Percentiles rank a stretch among this genome's conserved stretches.
Conservation (phyloP, 2,888 invertebrate genomes). For the Oxystoma pomonae region DNA sequence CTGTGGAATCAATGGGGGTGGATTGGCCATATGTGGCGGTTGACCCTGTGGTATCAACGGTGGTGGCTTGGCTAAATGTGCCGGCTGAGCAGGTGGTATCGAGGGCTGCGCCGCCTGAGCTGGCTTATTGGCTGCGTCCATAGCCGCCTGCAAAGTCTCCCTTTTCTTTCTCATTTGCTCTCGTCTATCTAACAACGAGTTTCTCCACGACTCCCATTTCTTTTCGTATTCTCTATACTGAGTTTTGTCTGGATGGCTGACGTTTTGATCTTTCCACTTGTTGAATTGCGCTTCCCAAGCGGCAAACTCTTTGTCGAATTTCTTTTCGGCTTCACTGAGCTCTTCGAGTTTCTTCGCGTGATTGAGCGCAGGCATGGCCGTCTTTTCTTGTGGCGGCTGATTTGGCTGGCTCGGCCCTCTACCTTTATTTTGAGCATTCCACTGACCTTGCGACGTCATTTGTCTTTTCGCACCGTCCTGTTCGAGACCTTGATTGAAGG, state of each 20-base stretch:
- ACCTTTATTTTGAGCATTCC: background rate
- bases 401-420: conserved; percentile 4
- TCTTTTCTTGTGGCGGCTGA: conserved; percentile 11
- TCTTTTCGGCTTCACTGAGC: conserved; percentile 67
- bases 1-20: background rate
- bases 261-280: conserved; percentile 88
- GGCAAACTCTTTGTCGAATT: conserved; percentile 83
- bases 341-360: conserved; percentile 35
- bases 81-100: background rate
- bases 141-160: conserved; percentile 33
- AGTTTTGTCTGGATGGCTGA: conserved; percentile 85
- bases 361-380: conserved; percentile 19
- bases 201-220: conserved; percentile 82
- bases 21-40: too few species aligned
- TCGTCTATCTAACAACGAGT: conserved; percentile 73
- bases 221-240: conserved; percentile 82
- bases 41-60: background rate
- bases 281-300: conserved; percentile 91
- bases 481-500: conserved; percentile 19
- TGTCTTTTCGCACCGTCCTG: conserved; percentile 19
- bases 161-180: conserved; percentile 74
- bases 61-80: conserved; percentile 12
- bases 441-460: background rate
- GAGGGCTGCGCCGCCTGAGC: background rate
- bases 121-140: conserved; percentile 2